These are phyloP conservation scores for Tangara arthus DNA, from an alignment of 2,797 vertebrate genomes.

Conservation along the genomic window DNA sequence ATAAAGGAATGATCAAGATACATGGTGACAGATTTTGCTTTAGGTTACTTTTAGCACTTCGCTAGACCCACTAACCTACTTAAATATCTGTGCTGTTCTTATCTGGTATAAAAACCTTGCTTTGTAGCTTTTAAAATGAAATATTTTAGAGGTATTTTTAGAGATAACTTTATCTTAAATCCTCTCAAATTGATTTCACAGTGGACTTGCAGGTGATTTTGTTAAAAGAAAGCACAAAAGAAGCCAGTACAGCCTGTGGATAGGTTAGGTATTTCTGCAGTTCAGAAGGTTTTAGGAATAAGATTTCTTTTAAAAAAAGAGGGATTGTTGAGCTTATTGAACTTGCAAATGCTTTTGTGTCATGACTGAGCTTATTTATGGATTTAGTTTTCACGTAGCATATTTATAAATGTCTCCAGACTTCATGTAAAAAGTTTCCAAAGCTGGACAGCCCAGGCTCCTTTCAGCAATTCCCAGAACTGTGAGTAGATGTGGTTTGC, in stretches of 20 bases:
- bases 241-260: background rate
- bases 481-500: background rate
- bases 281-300: background rate
- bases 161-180: background rate
- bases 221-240: background rate
- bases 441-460: background rate
- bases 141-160: slow-evolving; percentile 11
- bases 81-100: slow-evolving; percentile 6
- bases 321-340: background rate
- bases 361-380: background rate
- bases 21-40: slow-evolving; percentile 42
- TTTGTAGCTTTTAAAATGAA: background rate
- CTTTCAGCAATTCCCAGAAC: background rate
- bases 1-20: slow-evolving; percentile 26
- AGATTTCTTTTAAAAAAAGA: background rate
- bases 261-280: background rate
- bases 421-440: background rate
- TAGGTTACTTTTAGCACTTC: slow-evolving; percentile 41
- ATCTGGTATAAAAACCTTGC: background rate
- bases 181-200: background rate
- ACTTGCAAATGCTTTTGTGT: background rate
- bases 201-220: background rate
- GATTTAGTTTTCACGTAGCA: background rate
- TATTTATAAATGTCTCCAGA: background rate
- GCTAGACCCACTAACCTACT: slow-evolving; percentile 51